Percentiles rank a stretch among this genome's conserved stretches.
Conservation (phyloP, 2,797 vertebrate genomes). For the Botia kubotai region DNA sequence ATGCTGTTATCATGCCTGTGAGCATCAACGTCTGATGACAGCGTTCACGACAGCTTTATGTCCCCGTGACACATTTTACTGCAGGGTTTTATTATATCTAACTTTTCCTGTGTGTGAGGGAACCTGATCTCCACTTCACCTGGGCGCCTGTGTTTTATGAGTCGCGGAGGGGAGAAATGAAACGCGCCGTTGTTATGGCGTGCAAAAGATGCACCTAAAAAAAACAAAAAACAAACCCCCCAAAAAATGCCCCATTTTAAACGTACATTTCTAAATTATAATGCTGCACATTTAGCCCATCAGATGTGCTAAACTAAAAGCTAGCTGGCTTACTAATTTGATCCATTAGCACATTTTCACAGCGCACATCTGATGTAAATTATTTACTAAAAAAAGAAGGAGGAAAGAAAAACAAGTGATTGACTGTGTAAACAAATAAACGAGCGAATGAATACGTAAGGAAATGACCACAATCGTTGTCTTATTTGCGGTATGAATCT, state of each 20-base stretch:
- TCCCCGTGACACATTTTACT: background rate
- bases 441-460: conserved; percentile 21
- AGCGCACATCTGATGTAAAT: background rate
- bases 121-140: background rate
- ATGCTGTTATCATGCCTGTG: background rate
- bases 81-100: conserved; percentile 1
- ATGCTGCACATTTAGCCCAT: background rate
- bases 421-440: conserved; percentile 41
- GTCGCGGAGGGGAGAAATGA: background rate
- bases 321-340: background rate
- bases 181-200: background rate
- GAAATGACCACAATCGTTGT: conserved; percentile 44
- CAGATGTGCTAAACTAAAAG: conserved; percentile 8
- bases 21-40: background rate
- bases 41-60: background rate
- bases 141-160: background rate
- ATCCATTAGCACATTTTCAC: background rate
- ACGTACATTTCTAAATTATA: conserved; percentile 11
- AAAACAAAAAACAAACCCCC: background rate
- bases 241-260: background rate
- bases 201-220: background rate
- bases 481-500: conserved; percentile 52
- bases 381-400: background rate
- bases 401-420: background rate
- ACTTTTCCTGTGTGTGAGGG: background rate